Evolutionary conservation across 2,888 invertebrate species (phyloP).

Genomic region (Smittia aterrima): DNA sequence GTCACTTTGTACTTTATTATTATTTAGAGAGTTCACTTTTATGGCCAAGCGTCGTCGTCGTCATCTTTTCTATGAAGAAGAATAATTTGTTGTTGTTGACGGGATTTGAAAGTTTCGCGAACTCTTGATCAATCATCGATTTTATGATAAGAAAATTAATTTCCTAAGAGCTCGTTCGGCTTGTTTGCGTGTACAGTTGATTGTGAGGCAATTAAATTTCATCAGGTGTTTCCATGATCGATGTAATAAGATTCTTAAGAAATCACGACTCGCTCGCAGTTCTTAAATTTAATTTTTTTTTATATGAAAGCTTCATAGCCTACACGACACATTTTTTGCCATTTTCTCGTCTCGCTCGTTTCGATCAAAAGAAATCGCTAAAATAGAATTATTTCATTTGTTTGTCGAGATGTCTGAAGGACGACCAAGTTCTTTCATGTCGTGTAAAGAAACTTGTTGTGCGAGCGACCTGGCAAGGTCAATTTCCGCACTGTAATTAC

Average conservation of each 20-base stretch:
- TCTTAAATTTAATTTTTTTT: background rate
- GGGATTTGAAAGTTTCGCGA: background rate
- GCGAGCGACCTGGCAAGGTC: background rate
- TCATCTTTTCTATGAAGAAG: conserved; percentile 1
- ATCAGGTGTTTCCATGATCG: conserved; percentile 8
- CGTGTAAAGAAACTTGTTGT: conserved; percentile 1
- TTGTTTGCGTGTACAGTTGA: background rate
- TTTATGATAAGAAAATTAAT: background rate
- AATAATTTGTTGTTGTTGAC: background rate
- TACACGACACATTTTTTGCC: background rate
- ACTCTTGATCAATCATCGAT: background rate
- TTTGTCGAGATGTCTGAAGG: background rate
- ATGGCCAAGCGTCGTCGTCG: background rate
- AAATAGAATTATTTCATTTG: background rate
- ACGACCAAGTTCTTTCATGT: background rate
- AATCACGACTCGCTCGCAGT: conserved; percentile 16
- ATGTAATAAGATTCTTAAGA: conserved; percentile 12
- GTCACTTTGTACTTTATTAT: conserved; percentile 25
- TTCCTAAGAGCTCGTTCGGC: background rate
- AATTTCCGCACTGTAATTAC: conserved; percentile 4
- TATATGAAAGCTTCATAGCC: background rate
- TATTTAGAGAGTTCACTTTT: conserved; percentile 23
- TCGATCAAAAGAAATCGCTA: too few relatives aligned
- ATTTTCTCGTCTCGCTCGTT: background rate
- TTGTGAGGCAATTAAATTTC: background rate